phyloP scores from a whole-genome alignment of 1,140 invertebrate species.

The Lucilia sericata region DNA sequence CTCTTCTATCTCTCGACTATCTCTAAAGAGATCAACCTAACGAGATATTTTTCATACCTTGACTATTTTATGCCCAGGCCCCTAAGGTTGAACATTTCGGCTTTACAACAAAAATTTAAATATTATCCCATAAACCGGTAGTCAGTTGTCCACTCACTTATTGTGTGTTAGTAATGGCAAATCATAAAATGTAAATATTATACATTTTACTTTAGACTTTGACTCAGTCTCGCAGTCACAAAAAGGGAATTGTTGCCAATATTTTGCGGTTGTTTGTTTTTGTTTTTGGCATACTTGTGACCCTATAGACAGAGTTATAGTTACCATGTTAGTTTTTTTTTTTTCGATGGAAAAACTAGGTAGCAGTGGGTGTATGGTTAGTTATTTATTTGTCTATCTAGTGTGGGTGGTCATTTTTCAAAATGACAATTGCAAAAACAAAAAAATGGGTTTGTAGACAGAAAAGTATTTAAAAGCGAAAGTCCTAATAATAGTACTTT shows the following conservation, averaged over 20 bases:
- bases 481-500: slow-evolving; percentile 24
- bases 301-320: neutral
- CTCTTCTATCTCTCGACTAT: too few relatives aligned
- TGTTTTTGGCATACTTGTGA: slow-evolving; percentile 27
- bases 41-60: too few relatives aligned
- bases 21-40: too few relatives aligned
- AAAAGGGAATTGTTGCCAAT: slow-evolving; percentile 4
- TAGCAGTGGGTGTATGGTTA: slow-evolving; percentile 31
- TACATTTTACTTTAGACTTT: neutral
- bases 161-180: slow-evolving; percentile 28
- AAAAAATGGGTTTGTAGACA: neutral
- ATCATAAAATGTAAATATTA: slow-evolving; percentile 31
- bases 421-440: neutral
- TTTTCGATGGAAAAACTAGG: neutral
- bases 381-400: neutral
- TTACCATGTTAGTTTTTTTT: neutral
- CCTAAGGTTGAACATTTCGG: neutral
- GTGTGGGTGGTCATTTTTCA: slow-evolving; percentile 28
- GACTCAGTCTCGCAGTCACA: too few relatives aligned
- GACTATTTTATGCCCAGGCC: too few relatives aligned
- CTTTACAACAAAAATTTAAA: neutral
- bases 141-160: neutral
- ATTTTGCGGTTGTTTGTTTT: neutral
- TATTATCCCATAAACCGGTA: neutral
- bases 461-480: slow-evolving; percentile 25